phyloP scores from a whole-genome alignment of 2,113 vertebrate species.

The Ellobius talpinus region DNA sequence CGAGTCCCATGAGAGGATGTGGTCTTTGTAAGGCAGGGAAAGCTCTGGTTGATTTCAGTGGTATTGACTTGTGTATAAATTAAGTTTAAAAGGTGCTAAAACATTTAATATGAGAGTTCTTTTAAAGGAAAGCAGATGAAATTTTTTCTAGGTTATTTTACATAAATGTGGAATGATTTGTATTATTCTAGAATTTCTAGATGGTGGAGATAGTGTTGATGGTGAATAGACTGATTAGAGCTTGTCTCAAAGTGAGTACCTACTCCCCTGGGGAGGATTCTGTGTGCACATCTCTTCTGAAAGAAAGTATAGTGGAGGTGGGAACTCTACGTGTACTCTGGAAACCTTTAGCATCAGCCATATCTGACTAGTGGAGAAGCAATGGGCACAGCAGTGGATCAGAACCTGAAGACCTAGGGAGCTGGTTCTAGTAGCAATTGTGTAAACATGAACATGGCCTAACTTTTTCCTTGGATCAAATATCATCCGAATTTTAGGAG shows the following conservation, averaged over 20 bases:
- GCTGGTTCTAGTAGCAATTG: not conserved
- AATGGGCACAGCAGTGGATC: not conserved
- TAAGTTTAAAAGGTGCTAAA: not conserved
- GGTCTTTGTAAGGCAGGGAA: not conserved
- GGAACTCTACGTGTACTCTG: too few relatives aligned
- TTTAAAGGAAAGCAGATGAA: not conserved
- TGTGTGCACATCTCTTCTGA: not conserved
- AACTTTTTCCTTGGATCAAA: not conserved
- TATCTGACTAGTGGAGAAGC: not conserved
- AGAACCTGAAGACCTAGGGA: not conserved
- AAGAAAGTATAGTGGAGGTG: not conserved
- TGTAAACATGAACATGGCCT: not conserved
- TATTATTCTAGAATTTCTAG: not conserved
- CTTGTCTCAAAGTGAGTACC: not conserved
- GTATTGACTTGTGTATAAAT: not conserved
- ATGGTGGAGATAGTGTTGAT: not conserved
- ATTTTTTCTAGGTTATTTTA: not conserved
- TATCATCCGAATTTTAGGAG: not conserved
- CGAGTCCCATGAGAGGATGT: not conserved
- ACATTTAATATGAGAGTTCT: not conserved
- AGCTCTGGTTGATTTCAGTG: not conserved
- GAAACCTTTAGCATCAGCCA: not conserved
- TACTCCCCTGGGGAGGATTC: not conserved
- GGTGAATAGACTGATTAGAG: not conserved
- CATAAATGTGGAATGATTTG: not conserved